Evolutionary conservation across 2,113 vertebrate species (phyloP).

Genomic region (Anarrhichthys ocellatus): DNA sequence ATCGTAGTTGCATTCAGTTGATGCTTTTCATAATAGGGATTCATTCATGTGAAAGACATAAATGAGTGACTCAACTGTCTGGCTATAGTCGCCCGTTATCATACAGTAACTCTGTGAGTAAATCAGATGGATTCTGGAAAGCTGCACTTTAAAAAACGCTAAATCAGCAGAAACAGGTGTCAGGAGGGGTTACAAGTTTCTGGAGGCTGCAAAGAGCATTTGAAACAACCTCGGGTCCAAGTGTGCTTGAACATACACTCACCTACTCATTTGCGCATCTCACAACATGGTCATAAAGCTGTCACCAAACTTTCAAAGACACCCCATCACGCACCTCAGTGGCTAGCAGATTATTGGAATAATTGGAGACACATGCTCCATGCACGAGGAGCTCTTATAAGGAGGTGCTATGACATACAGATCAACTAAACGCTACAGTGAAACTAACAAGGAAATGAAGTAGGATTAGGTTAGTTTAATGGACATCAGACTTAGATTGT

Average conservation of each 20-base stretch:
- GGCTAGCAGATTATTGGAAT: constrained; percentile 16
- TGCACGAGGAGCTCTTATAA: constrained; percentile 9
- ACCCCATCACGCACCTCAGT: constrained; percentile 43
- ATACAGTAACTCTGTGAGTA: not conserved
- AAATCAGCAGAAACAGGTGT: constrained; percentile 45
- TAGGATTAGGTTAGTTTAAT: not conserved
- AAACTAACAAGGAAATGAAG: constrained; percentile 4
- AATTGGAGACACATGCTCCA: constrained; percentile 50
- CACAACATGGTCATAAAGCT: constrained; percentile 55
- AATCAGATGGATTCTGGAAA: not conserved
- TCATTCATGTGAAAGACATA: no score
- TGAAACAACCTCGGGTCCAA: constrained; percentile 1
- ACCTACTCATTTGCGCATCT: constrained; percentile 52
- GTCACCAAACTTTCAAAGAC: constrained; percentile 55
- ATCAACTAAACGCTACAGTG: not conserved
- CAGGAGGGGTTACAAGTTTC: not conserved
- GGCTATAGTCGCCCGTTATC: not conserved
- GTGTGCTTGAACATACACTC: constrained; percentile 23
- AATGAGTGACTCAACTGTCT: no score
- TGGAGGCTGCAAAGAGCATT: constrained; percentile 11
- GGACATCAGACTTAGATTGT: not conserved
- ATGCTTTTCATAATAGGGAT: not conserved
- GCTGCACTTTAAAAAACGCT: not conserved
- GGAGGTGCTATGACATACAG: constrained; percentile 16
- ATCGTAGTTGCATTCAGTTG: not conserved